A percentile compares a stretch with the other conserved stretches of the same genome.
phyloP scores from a whole-genome alignment of 2,797 vertebrate species.

The Mormyrus hasselquistii region DNA sequence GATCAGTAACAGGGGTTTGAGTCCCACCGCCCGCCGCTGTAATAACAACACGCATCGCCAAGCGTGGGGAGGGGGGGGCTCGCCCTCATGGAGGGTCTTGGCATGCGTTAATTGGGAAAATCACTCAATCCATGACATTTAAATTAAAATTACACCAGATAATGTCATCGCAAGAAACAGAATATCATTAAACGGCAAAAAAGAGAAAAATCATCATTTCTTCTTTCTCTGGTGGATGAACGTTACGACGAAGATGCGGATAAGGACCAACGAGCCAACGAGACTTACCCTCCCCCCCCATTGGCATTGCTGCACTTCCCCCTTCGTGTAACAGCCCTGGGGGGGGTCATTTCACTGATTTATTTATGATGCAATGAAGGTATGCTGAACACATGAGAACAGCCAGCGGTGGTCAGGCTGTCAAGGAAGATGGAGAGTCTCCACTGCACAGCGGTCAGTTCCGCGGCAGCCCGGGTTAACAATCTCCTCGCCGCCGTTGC shows the following conservation, averaged over 20 bases:
- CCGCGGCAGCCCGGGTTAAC: slow-evolving; percentile 73
- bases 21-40: slow-evolving; percentile 39
- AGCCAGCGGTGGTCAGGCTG: slow-evolving; percentile 95
- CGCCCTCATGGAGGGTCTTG: slow-evolving; percentile 40
- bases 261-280: slow-evolving; percentile 40
- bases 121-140: slow-evolving; percentile 60
- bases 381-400: slow-evolving; percentile 89
- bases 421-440: slow-evolving; percentile 91
- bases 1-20: slow-evolving; percentile 56
- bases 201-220: slow-evolving; percentile 31
- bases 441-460: slow-evolving; percentile 72
- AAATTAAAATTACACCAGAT: slow-evolving; percentile 65
- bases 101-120: slow-evolving; percentile 57
- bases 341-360: slow-evolving; percentile 87
- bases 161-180: slow-evolving; percentile 56
- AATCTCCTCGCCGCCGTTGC: slow-evolving; percentile 69
- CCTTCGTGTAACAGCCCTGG: slow-evolving; percentile 42
- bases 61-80: slow-evolving; percentile 28
- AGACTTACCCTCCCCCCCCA: slow-evolving; percentile 32
- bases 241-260: slow-evolving; percentile 36
- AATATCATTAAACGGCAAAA: slow-evolving; percentile 57
- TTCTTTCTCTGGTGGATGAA: slow-evolving; percentile 52
- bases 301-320: slow-evolving; percentile 56
- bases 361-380: slow-evolving; percentile 99
- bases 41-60: slow-evolving; percentile 55